Evolutionary conservation across 2,113 vertebrate genomes (phyloP), one percentile per base, ranked within the genome.

Genomic region (Accipiter cooperii): DNA sequence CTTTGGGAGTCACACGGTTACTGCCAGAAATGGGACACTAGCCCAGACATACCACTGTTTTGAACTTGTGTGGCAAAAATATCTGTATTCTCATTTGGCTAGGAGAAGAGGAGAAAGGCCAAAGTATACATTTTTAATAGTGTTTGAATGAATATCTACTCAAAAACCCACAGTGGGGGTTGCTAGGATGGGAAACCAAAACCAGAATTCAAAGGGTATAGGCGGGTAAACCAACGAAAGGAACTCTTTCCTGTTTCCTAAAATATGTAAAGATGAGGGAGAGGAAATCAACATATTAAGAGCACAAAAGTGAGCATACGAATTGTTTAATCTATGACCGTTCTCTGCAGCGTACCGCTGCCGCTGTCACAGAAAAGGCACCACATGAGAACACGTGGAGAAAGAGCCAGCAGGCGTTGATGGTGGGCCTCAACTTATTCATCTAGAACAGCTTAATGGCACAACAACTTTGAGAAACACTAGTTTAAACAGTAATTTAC

Each of bases 321-420:
- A 54, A 31, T 38, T 71, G 16, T 49, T 89, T 44, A 49, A 68
- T 60, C 17, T 26, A 12, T 38, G 52, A 33, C 55, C 52, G 33
- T 12, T 70, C 29, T 34, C 33, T 86, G 71, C 61, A 83, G 34
- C 1, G 4, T 21, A 71, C 15, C 10, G 38, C 49, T 38, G 15
- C 19, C 36, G 19, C 47, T 63, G 33, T 38, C 74, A 19, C 33
- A 42, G 60, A 29, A 47, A 44, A 85, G 42, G 44, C 20, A 64
- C 8, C 0, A 1, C 44, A 19, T 33, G 31, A 76, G 33, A 76
- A 8, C 29, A 24, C 2, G 0, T 2, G 28, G 11, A 69, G 49
- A 15, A 74, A 34, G 3, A 90, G 51, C 31, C 79, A 86, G 70
- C 40, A 77, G 76, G 71, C 1, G 0, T 9, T 63, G 46, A n/a